Conservation (phyloP, 2,888 invertebrate species). For the Plusia festucae region DNA sequence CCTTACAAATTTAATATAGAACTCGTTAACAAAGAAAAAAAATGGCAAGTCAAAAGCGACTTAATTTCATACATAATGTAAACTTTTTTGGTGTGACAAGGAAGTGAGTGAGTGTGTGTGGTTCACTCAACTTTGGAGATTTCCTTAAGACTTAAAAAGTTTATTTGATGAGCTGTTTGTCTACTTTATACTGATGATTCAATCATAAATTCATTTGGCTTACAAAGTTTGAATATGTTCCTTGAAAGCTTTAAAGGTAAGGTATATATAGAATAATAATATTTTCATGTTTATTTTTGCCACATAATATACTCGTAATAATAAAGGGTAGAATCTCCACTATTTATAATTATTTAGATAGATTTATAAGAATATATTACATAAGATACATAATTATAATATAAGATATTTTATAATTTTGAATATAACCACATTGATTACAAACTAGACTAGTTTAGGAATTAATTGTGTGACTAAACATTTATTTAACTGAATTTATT, state of each 20-base stretch:
- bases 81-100: not conserved
- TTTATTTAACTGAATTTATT: too few species aligned
- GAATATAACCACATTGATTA: not conserved
- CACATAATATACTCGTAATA: too few species aligned
- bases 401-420: too few species aligned
- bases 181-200: not conserved
- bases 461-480: not conserved
- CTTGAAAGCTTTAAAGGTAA: not conserved
- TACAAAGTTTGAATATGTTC: not conserved
- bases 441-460: not conserved
- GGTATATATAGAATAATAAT: not conserved
- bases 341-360: too few species aligned
- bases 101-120: not conserved
- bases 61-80: not conserved
- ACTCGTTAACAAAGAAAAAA: not conserved
- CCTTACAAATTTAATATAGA: not conserved
- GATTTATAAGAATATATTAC: too few species aligned
- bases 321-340: too few species aligned
- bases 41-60: not conserved
- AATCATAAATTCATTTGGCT: not conserved
- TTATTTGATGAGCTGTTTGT: slow-evolving; percentile 3
- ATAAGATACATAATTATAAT: too few species aligned
- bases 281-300: not conserved
- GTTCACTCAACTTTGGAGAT: slow-evolving; percentile 1
- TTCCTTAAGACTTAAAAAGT: slow-evolving; percentile 5